phyloP scores from a whole-genome alignment of 2,113 vertebrate species.

The Recurvirostra avosetta region DNA sequence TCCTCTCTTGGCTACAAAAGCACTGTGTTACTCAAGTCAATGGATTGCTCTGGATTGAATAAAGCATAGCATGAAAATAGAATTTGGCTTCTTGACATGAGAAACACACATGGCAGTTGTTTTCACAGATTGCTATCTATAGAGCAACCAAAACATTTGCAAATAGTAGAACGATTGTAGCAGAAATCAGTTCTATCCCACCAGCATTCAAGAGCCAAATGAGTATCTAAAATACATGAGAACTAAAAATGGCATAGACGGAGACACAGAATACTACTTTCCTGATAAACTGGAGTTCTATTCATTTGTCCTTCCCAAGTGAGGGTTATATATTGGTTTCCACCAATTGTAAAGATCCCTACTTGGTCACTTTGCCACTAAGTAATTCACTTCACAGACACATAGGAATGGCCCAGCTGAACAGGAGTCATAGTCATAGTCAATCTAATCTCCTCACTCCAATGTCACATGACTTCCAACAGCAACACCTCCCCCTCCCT shows the following conservation, averaged over 20 bases:
- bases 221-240: background rate
- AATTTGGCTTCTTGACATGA: background rate
- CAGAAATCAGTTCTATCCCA: background rate
- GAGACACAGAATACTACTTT: background rate
- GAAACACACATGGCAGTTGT: background rate
- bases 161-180: background rate
- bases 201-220: background rate
- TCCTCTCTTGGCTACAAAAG: background rate
- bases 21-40: background rate
- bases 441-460: background rate
- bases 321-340: fast-evolving
- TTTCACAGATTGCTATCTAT: background rate
- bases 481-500: background rate
- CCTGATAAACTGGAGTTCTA: background rate
- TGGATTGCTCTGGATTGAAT: background rate
- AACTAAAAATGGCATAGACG: background rate
- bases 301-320: background rate
- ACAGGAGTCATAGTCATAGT: fast-evolving
- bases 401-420: background rate
- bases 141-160: background rate
- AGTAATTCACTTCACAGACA: background rate
- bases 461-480: fast-evolving
- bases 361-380: background rate
- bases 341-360: background rate
- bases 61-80: background rate